These are phyloP conservation scores for Atta texana DNA, from an alignment of 1,140 invertebrate species.

Conservation along the genomic window DNA sequence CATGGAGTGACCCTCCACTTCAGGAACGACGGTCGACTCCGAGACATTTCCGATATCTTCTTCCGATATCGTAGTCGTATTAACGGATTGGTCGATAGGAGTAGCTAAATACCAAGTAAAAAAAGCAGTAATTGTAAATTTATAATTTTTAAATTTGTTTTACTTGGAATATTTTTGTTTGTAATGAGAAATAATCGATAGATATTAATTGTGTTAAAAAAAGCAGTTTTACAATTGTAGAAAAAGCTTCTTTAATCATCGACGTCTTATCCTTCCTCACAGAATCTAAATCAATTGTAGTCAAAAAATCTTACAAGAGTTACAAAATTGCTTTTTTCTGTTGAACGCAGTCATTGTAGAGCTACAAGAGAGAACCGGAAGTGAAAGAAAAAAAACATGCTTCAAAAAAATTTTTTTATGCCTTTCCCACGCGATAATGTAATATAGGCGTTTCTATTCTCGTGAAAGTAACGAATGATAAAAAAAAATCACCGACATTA, in stretches of 20 bases:
- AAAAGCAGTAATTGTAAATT: background rate
- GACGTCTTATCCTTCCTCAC: no score
- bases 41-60: conserved; percentile 46
- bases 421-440: background rate
- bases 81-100: conserved; percentile 70
- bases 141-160: background rate
- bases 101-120: conserved; percentile 63
- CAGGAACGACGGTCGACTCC: conserved; percentile 60
- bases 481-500: background rate
- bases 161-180: background rate
- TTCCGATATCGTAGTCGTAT: conserved; percentile 50
- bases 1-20: conserved; percentile 77
- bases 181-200: background rate
- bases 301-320: no score
- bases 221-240: no score
- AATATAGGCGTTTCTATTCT: background rate
- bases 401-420: background rate
- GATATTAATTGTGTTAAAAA: background rate
- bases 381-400: background rate
- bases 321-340: no score
- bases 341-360: background rate
- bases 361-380: background rate
- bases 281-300: no score
- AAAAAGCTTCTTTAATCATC: no score
- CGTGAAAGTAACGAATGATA: background rate